phyloP scores from a whole-genome alignment of 2,797 vertebrate genomes.

The Eremophila alpestris region DNA sequence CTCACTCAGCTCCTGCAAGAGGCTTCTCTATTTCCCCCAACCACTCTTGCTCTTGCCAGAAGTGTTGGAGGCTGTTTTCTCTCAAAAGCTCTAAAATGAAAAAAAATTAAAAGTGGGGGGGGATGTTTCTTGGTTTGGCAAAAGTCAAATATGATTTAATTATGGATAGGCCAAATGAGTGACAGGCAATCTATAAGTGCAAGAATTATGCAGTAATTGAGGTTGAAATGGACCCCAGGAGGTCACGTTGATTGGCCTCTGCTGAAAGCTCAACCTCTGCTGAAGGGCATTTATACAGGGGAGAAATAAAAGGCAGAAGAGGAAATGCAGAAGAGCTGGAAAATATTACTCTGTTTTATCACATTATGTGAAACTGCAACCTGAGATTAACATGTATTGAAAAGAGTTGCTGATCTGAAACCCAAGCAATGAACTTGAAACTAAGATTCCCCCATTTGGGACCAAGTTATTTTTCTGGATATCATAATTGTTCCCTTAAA shows the following conservation, averaged over 20 bases:
- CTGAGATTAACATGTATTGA: not conserved
- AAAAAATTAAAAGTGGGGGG: not conserved
- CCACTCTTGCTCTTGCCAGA: not conserved
- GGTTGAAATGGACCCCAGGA: not conserved
- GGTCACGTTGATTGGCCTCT: not conserved
- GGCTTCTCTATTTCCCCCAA: not conserved
- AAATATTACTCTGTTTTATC: not conserved
- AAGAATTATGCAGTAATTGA: not conserved
- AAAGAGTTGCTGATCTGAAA: not conserved
- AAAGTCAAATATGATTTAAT: not conserved
- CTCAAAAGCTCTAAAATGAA: not conserved
- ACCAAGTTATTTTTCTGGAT: not conserved
- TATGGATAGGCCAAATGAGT: not conserved
- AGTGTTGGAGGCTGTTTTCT: not conserved
- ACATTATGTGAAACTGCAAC: rapidly evolving
- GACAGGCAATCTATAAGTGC: not conserved
- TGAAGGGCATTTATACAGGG: not conserved
- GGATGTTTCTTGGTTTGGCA: not conserved
- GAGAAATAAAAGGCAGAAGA: not conserved
- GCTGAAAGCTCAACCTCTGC: not conserved
- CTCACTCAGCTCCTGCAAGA: not conserved
- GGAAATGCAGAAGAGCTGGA: not conserved
- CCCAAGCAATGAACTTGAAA: not conserved
- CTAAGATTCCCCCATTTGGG: not conserved
- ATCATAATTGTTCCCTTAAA: not conserved